phyloP scores from a whole-genome alignment of 2,113 vertebrate species.

The Macrotus californicus region DNA sequence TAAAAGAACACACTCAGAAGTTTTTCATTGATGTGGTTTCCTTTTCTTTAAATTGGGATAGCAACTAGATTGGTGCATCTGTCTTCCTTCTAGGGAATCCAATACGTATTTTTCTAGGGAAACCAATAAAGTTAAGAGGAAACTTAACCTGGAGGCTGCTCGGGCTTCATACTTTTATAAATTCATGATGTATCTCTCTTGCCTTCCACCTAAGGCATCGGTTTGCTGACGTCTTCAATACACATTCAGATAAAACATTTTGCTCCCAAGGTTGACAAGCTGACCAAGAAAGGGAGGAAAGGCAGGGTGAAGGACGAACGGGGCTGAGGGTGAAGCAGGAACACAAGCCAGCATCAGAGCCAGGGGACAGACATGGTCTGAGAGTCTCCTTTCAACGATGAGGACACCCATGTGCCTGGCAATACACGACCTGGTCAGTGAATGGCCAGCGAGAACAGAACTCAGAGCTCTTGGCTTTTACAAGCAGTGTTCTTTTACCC shows the following conservation, averaged over 20 bases:
- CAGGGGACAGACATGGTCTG: neutral
- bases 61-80: neutral
- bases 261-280: neutral
- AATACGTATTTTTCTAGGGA: conserved; percentile 15
- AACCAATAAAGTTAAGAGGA: neutral
- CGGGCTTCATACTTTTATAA: neutral
- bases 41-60: neutral
- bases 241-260: neutral
- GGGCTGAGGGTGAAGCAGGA: neutral
- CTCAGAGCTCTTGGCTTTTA: neutral
- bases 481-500: neutral
- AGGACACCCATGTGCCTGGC: rapidly evolving
- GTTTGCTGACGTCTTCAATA: neutral
- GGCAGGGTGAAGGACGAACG: neutral
- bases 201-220: neutral
- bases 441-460: neutral
- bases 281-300: neutral
- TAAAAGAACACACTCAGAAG: neutral
- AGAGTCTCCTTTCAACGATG: rapidly evolving
- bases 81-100: neutral
- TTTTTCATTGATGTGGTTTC: neutral
- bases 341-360: rapidly evolving
- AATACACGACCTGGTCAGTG: neutral
- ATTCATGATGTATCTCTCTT: neutral
- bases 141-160: neutral